These are phyloP conservation scores for Acanthis flammea DNA, from an alignment of 2,797 vertebrate species.

Conservation along the genomic window DNA sequence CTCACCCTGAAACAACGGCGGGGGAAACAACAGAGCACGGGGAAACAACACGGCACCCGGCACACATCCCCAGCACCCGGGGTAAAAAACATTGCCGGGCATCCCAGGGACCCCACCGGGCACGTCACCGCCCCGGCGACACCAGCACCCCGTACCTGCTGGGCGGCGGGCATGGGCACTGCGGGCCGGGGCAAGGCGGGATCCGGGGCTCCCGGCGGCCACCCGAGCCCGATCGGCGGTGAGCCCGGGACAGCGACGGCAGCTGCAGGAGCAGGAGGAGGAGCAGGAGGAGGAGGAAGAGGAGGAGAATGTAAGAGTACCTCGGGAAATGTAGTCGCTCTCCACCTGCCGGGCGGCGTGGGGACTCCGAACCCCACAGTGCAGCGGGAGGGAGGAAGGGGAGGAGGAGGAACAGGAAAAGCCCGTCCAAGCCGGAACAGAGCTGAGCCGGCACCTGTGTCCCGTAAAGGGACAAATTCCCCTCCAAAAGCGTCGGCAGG, in stretches of 20 bases:
- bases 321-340: constrained; percentile 24
- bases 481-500: too few species aligned
- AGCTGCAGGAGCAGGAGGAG: rapidly evolving
- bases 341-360: rapidly evolving
- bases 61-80: neutral
- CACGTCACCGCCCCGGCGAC: too few species aligned
- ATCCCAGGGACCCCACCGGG: neutral
- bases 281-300: neutral
- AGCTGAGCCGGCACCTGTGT: rapidly evolving
- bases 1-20: neutral
- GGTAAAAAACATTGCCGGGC: too few species aligned
- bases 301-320: rapidly evolving
- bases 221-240: neutral
- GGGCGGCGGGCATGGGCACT: neutral
- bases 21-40: neutral
- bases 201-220: neutral
- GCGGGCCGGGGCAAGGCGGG: too few species aligned
- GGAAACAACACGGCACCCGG: neutral
- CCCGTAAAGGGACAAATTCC: rapidly evolving
- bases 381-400: neutral
- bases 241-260: rapidly evolving
- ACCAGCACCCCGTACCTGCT: neutral
- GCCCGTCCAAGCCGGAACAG: rapidly evolving
- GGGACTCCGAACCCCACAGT: neutral
- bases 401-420: neutral